phyloP scores from a whole-genome alignment of 2,888 invertebrate genomes.

The Drosophila mimetica region DNA sequence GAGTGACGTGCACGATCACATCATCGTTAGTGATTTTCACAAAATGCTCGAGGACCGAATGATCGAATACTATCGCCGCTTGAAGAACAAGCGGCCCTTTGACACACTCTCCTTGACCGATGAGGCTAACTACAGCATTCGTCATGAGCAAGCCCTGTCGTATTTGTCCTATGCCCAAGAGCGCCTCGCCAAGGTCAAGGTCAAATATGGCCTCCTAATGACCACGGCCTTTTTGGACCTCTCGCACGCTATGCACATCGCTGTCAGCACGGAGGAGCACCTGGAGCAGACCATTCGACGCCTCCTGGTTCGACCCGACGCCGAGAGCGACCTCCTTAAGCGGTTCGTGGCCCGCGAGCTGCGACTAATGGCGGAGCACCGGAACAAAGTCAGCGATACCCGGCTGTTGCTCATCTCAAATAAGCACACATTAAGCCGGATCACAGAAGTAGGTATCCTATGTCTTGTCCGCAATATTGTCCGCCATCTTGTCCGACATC shows the following conservation, averaged over 20 bases:
- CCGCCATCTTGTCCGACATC: not conserved
- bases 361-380: constrained; percentile 49
- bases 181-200: constrained; percentile 30
- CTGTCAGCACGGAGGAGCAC: constrained; percentile 32
- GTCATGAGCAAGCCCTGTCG: constrained; percentile 38
- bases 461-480: not conserved
- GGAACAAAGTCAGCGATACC: constrained; percentile 69
- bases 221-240: constrained; percentile 47
- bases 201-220: constrained; percentile 6
- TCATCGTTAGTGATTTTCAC: not conserved
- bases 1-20: constrained; percentile 2
- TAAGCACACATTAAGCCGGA: constrained; percentile 62
- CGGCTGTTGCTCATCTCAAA: constrained; percentile 67
- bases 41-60: constrained; percentile 56
- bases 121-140: constrained; percentile 2
- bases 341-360: constrained; percentile 38
- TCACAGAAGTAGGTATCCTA: constrained; percentile 55
- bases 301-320: constrained; percentile 17
- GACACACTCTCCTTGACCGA: not conserved
- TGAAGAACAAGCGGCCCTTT: constrained; percentile 62
- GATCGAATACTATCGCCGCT: constrained; percentile 69
- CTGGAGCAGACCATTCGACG: constrained; percentile 28
- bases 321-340: constrained; percentile 21
- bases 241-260: not conserved
- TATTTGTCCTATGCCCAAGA: constrained; percentile 50